Base-by-base conservation (phyloP, 2,888 invertebrate genomes). In the Campaea margaritaria region DNA sequence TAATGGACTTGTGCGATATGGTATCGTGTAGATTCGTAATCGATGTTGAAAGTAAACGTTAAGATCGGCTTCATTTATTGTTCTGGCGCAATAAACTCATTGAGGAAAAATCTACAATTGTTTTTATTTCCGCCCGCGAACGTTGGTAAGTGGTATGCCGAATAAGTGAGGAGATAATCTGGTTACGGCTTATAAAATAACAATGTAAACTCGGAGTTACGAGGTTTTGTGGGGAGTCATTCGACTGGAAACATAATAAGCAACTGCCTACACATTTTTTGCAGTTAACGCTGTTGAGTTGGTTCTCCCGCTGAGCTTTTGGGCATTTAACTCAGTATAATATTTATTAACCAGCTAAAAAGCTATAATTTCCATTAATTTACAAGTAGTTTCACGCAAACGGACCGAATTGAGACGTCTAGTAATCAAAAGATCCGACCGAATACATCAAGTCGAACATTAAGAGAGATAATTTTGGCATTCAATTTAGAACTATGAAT, bases 41-140 rank as follows among this genome's bases (percentile, higher is more conserved):
- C 83, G 91, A 91, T 93, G 93, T 93, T 93, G 92, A 93, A 91
- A 93, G 89, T 93, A 91, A 91, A 87, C 89, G 92, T 93, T 91
- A 87, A 89, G 91, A 91, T 89, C 90, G 85, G 92, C 91, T 91
- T 91, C 91, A 91, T 89, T 90, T 90, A 90, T 89, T 91, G 91
- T 92, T 91, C 91, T 90, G 89, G 82, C 89, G 90, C 88, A 92
- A 91, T 92, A 92, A 92, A 92, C 83, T 86, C 89, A 90, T 87
- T 91, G 89, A 91, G 82, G 84, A 89, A 89, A 83, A 84, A 84
- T 71, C 60, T 75, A 77, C 72, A 58, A 78, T 89, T 87, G 87
- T 87, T 91, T 90, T 91, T 85, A 85, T 91, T 89, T 86, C 72
- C 73, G 63, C 58, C 63, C 58, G 50, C 52, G 44, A 51, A 38